Conservation (phyloP, 2,113 vertebrate genomes). For the Chinchilla lanigera region DNA sequence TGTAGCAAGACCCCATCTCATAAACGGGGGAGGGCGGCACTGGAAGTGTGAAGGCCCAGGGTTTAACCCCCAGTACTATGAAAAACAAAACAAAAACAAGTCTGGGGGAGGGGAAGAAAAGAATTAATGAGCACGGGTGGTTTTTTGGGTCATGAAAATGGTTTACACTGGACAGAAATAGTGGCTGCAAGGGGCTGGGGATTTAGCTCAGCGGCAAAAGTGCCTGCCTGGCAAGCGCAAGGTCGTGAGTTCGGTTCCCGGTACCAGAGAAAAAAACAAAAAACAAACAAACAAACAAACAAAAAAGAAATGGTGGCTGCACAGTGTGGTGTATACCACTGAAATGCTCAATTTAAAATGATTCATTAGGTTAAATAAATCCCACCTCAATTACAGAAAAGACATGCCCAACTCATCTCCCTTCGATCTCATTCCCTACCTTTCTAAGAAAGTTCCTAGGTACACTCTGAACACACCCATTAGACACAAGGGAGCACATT, state of each 20-base stretch:
- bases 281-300: too few species aligned
- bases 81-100: not conserved
- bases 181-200: too few species aligned
- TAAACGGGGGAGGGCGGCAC: not conserved
- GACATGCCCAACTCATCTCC: not conserved
- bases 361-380: not conserved
- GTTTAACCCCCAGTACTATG: not conserved
- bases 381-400: not conserved
- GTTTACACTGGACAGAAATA: not conserved
- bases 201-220: too few species aligned
- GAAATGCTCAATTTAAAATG: not conserved
- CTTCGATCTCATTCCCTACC: not conserved
- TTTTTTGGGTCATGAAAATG: not conserved
- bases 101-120: not conserved
- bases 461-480: not conserved
- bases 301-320: too few species aligned
- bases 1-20: not conserved
- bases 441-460: not conserved
- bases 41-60: not conserved
- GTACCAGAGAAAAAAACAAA: too few species aligned
- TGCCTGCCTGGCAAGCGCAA: too few species aligned
- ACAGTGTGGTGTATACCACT: too few species aligned
- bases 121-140: not conserved
- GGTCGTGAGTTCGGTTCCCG: too few species aligned
- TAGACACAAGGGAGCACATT: not conserved